These are phyloP conservation scores for Psilopogon haemacephalus DNA, from an alignment of 2,113 vertebrate species.

Conservation along the genomic window DNA sequence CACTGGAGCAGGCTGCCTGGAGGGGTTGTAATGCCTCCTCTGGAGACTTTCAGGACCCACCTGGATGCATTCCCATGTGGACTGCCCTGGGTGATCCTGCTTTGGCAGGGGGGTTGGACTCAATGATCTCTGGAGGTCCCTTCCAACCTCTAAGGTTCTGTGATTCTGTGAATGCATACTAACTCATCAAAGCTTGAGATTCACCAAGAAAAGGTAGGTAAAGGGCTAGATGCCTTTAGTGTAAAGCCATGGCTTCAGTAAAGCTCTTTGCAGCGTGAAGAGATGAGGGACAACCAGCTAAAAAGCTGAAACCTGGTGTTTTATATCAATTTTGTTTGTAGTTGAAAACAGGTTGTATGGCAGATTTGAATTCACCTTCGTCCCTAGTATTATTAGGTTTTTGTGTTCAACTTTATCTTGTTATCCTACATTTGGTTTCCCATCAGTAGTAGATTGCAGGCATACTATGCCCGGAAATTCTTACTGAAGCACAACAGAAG, in stretches of 20 bases:
- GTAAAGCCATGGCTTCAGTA: background rate
- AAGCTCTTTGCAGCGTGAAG: background rate
- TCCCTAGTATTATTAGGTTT: background rate
- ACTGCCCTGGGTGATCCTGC: no score
- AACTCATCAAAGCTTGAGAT: background rate
- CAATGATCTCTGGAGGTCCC: no score
- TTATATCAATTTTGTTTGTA: background rate
- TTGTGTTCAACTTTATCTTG: background rate
- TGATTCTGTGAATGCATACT: background rate
- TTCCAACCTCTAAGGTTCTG: no score
- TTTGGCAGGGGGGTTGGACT: no score
- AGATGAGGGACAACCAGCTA: background rate
- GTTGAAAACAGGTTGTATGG: background rate
- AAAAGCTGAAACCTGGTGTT: rapidly evolving
- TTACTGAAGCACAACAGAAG: background rate
- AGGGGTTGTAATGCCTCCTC: no score
- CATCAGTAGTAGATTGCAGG: background rate
- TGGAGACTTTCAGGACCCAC: no score
- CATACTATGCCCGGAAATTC: background rate
- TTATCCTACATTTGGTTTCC: conserved; percentile 6
- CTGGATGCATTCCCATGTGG: no score
- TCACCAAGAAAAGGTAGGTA: background rate
- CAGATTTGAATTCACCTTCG: background rate
- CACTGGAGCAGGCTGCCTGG: no score
- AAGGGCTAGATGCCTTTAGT: background rate